Percentiles rank a stretch among this genome's conserved stretches.
Evolutionary conservation across 2,113 vertebrate genomes (phyloP).

Genomic region (Anthoscopus minutus): DNA sequence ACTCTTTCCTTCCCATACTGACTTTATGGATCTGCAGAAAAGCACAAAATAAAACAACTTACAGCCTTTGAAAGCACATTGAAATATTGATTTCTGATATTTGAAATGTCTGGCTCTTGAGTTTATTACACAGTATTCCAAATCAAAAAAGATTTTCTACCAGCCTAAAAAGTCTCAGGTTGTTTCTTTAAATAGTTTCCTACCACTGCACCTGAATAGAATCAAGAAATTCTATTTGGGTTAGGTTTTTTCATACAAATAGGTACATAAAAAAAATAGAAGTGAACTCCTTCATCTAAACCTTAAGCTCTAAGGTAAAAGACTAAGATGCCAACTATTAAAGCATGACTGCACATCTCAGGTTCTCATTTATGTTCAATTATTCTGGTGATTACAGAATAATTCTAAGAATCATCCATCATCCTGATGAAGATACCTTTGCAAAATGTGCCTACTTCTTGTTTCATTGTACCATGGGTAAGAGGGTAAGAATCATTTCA

Average conservation of each 20-base stretch:
- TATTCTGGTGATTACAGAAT: neutral
- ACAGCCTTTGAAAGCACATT: neutral
- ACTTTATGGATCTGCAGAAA: neutral
- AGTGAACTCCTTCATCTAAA: neutral
- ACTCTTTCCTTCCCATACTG: constrained; percentile 32
- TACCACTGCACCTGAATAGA: neutral
- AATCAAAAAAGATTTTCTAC: neutral
- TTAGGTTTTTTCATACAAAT: neutral
- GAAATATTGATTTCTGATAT: neutral
- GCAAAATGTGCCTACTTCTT: neutral
- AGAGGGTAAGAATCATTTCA: neutral
- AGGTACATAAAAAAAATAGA: neutral
- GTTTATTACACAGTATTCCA: neutral
- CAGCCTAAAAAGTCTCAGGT: neutral
- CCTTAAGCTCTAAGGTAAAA: neutral
- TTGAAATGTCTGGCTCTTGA: neutral
- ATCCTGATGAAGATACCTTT: neutral
- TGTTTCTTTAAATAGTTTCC: neutral
- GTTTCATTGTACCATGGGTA: neutral
- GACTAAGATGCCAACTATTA: neutral
- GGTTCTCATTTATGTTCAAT: neutral
- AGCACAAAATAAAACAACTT: neutral
- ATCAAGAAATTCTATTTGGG: neutral
- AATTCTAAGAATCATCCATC: neutral
- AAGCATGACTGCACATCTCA: neutral